These are phyloP conservation scores for Emydura subglobosa DNA, from an alignment of 2,113 vertebrate species.

Conservation along the genomic window DNA sequence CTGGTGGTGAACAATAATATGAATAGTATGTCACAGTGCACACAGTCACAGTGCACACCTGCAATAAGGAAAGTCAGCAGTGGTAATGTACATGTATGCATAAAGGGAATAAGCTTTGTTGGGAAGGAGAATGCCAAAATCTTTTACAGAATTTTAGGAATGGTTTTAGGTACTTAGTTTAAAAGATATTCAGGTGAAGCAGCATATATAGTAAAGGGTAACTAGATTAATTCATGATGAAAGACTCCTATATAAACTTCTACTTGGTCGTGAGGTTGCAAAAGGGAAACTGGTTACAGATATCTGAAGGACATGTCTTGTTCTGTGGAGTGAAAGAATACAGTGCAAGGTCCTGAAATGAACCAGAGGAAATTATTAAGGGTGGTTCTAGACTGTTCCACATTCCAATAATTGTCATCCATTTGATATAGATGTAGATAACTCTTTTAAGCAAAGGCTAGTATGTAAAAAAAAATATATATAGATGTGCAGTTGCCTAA, in stretches of 20 bases:
- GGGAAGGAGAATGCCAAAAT: background rate
- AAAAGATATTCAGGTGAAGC: background rate
- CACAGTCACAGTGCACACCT: background rate
- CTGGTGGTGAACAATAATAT: background rate
- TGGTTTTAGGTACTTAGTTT: background rate
- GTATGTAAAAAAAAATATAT: background rate
- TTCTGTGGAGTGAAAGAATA: no score
- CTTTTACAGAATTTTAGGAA: background rate
- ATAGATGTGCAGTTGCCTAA: background rate
- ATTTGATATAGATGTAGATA: background rate
- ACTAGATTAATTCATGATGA: background rate
- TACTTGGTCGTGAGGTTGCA: background rate
- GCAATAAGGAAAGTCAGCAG: background rate
- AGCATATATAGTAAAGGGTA: no score
- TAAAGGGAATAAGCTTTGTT: background rate
- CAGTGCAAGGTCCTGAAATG: background rate
- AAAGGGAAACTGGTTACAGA: background rate
- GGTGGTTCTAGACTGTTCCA: background rate
- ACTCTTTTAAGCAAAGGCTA: background rate
- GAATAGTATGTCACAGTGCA: background rate
- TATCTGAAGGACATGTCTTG: background rate
- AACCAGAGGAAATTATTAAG: background rate
- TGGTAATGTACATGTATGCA: background rate
- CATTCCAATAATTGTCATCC: background rate
- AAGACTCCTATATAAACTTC: background rate